phyloP scores from a whole-genome alignment of 2,797 vertebrate species.

The Nyctibius grandis region DNA sequence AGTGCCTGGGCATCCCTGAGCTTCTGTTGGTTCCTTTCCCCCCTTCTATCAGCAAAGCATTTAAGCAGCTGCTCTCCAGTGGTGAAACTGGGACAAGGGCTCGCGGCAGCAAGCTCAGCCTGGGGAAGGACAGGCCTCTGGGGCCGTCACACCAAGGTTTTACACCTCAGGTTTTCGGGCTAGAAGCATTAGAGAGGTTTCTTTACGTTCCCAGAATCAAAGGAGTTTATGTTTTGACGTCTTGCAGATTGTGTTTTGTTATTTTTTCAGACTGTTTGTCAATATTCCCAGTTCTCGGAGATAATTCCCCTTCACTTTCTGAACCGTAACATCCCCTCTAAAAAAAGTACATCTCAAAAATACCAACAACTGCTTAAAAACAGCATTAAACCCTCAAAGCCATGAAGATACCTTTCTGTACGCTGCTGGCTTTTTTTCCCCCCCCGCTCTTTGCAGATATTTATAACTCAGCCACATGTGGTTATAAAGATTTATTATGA shows the following conservation, averaged over 20 bases:
- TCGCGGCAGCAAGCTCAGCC: fast-evolving
- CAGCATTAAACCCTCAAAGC: slow-evolving; percentile 3
- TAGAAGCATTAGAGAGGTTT: not conserved
- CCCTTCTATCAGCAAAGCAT: fast-evolving
- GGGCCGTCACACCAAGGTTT: not conserved
- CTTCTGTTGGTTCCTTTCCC: not conserved
- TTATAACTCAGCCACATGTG: slow-evolving; percentile 80
- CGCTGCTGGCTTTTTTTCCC: slow-evolving; percentile 35
- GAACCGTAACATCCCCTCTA: not conserved
- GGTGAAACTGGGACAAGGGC: not conserved
- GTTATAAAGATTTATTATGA: slow-evolving; percentile 89
- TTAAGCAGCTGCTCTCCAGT: no score
- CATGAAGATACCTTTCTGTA: slow-evolving; percentile 71
- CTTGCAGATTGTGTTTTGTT: not conserved
- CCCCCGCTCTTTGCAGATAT: slow-evolving; percentile 80
- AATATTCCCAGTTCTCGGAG: not conserved
- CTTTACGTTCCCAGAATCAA: not conserved
- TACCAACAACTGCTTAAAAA: not conserved
- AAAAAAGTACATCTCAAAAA: not conserved
- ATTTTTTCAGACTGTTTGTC: not conserved
- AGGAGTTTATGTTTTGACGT: not conserved
- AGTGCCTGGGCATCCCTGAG: not conserved
- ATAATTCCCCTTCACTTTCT: not conserved
- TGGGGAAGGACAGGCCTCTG: not conserved
- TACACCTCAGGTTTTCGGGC: not conserved